A percentile compares a stretch with the other conserved stretches of the same genome.
phyloP scores from a whole-genome alignment of 2,113 vertebrate species.

The Ceyx margarethae region DNA sequence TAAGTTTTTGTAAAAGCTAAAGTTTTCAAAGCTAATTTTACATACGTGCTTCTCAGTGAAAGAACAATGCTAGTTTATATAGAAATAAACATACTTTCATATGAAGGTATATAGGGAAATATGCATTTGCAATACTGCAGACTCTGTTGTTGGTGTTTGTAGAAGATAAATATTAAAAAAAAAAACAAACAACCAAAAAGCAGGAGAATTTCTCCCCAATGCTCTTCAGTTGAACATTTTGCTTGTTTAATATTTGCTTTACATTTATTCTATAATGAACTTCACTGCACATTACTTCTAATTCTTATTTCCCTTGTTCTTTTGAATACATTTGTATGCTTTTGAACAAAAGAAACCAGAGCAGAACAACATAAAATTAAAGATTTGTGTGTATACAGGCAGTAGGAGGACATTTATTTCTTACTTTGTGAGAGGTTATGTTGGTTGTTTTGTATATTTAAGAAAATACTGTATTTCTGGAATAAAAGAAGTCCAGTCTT shows the following conservation, averaged over 20 bases:
- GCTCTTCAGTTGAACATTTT: not conserved
- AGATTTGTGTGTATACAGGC: not conserved
- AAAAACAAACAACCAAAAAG: not conserved
- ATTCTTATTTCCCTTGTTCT: not conserved
- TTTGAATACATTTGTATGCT: not conserved
- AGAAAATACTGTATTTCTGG: not conserved
- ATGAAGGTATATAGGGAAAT: not conserved
- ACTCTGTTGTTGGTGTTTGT: not conserved
- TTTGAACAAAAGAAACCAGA: not conserved
- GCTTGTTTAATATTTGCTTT: not conserved
- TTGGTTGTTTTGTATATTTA: not conserved
- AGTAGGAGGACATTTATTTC: not conserved
- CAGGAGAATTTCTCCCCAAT: not conserved
- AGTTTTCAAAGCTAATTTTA: not conserved
- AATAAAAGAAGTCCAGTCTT: not conserved
- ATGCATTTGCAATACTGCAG: not conserved
- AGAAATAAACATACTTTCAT: not conserved
- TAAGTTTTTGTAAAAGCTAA: not conserved
- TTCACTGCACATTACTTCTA: not conserved
- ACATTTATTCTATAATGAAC: not conserved
- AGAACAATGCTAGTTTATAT: not conserved
- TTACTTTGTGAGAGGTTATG: not conserved
- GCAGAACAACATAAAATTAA: not conserved
- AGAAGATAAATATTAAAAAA: not conserved
- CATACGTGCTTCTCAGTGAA: not conserved